These are phyloP conservation scores for Dasyprocta punctata DNA, from an alignment of 2,113 vertebrate species.

Conservation along the genomic window DNA sequence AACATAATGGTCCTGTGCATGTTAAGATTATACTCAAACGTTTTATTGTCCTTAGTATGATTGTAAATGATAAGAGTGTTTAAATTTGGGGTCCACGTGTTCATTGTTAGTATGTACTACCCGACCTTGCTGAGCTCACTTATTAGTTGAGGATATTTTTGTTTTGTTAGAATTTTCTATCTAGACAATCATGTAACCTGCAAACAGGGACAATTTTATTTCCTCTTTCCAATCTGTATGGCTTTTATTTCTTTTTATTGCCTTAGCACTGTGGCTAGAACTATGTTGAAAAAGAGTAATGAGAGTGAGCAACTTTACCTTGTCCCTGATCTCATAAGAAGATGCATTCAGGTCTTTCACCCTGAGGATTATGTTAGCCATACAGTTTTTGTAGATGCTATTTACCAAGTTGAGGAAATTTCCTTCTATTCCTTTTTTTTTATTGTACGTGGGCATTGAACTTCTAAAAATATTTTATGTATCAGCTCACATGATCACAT, in stretches of 20 bases:
- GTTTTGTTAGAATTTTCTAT: constrained; percentile 7
- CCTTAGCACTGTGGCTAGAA: constrained; percentile 23
- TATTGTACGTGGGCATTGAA: neutral
- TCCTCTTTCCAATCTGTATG: constrained; percentile 10
- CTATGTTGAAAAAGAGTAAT: constrained; percentile 17
- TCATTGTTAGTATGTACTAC: neutral
- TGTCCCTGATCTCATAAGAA: neutral
- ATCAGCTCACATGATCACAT: constrained; percentile 9
- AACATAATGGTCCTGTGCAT: neutral
- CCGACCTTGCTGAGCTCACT: constrained; percentile 13
- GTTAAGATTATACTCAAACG: neutral
- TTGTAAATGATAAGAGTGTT: neutral
- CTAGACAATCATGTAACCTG: neutral
- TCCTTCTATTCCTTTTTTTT: neutral
- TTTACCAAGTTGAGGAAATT: constrained; percentile 3
- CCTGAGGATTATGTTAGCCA: neutral
- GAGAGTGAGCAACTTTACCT: neutral
- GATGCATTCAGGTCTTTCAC: neutral
- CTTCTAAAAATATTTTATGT: constrained; percentile 27
- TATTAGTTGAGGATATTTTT: neutral
- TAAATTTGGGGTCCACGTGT: neutral
- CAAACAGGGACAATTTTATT: constrained; percentile 1
- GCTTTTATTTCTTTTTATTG: neutral
- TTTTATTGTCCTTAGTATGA: neutral
- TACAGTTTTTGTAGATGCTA: neutral